phyloP scores from a whole-genome alignment of 2,113 vertebrate species.

The Oryzias melastigma region DNA sequence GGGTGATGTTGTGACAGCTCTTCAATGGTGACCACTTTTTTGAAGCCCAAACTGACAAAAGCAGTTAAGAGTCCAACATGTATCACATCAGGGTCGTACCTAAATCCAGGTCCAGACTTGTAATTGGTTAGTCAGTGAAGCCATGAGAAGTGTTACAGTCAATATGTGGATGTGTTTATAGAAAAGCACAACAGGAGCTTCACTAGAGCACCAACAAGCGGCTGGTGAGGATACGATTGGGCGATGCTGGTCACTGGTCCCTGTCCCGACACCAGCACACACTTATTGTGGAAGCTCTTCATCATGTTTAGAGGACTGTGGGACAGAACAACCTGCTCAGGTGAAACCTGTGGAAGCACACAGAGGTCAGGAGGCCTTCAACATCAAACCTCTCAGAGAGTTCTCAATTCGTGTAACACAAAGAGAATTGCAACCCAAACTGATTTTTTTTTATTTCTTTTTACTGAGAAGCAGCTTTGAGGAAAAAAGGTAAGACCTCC shows the following conservation, averaged over 20 bases:
- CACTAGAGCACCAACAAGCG: no score
- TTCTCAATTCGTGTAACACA: neutral
- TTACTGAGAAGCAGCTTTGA: no score
- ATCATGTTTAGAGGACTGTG: constrained; percentile 87
- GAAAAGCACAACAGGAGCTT: no score
- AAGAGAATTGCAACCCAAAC: neutral
- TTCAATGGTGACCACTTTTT: constrained; percentile 82
- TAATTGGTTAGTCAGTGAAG: no score
- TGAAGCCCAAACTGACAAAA: constrained; percentile 83
- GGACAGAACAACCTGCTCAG: constrained; percentile 87
- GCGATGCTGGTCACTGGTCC: constrained; percentile 86
- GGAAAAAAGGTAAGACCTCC: neutral
- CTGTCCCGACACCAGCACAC: constrained; percentile 87
- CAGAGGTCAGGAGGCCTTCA: neutral
- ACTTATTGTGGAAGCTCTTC: constrained; percentile 83
- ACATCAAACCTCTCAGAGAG: neutral
- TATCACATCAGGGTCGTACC: no score
- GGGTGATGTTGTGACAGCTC: constrained; percentile 81
- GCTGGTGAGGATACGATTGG: constrained; percentile 79
- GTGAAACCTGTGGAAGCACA: constrained; percentile 73
- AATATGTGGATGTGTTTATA: no score
- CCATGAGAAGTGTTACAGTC: no score
- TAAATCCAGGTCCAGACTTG: no score
- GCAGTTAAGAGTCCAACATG: constrained; percentile 9
- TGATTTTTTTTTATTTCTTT: neutral